phyloP scores from a whole-genome alignment of 2,888 invertebrate species.

The Hemicrepidius hirtus region DNA sequence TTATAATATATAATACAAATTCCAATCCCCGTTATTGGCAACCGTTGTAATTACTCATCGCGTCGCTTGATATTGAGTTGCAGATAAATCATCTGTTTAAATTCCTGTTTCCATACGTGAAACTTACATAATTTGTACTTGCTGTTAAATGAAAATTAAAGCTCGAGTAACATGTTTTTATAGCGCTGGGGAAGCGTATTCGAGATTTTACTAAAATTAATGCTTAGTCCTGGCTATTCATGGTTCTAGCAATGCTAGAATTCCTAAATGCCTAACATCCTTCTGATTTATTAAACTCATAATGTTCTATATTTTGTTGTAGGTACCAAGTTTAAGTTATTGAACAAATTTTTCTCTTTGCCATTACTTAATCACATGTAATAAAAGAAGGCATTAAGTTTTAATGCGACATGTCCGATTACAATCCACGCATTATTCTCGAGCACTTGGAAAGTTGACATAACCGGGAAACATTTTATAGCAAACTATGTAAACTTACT shows the following conservation, averaged over 20 bases:
- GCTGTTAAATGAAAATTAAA: background rate
- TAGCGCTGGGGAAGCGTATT: background rate
- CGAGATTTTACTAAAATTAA: background rate
- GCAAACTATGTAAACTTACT: background rate
- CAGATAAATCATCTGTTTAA: conserved; percentile 13
- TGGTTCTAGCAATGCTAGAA: no score
- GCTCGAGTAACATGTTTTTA: background rate
- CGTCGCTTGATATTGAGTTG: background rate
- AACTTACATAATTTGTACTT: conserved; percentile 1
- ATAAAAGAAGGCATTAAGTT: conserved; percentile 15
- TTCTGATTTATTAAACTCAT: background rate
- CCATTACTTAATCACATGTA: background rate
- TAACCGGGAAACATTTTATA: background rate
- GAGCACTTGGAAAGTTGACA: conserved; percentile 13
- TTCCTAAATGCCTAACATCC: background rate
- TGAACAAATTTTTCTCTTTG: no score
- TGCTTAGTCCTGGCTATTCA: no score
- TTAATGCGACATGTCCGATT: background rate
- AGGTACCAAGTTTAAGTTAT: background rate
- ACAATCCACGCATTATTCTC: background rate
- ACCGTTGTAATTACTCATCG: background rate
- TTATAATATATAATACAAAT: background rate
- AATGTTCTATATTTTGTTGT: background rate
- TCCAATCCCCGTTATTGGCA: background rate
- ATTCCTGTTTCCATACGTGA: background rate